phyloP scores from a whole-genome alignment of 1,140 invertebrate species.

The Homalodisca vitripennis region DNA sequence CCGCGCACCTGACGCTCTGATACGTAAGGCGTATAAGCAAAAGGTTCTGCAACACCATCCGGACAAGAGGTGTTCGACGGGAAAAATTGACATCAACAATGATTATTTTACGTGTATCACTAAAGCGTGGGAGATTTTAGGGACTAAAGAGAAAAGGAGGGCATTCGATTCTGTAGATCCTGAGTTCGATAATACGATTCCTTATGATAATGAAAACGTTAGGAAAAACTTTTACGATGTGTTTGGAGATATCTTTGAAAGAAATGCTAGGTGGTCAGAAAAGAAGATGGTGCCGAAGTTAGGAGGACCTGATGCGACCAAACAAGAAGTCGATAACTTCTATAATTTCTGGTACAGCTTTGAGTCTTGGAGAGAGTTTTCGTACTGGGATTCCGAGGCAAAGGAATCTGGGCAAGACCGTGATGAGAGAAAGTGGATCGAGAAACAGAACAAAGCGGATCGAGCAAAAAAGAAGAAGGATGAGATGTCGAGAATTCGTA shows the following conservation, averaged over 20 bases:
- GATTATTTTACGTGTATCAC: conserved; percentile 99
- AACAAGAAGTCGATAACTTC: conserved; percentile 79
- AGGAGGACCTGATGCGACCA: conserved; percentile 68
- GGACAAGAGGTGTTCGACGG: conserved; percentile 88
- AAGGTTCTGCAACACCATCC: conserved; percentile 97
- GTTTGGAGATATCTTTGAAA: conserved; percentile 78
- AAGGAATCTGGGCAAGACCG: conserved; percentile 96
- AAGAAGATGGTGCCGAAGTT: conserved; percentile 83
- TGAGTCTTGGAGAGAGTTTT: conserved; percentile 98
- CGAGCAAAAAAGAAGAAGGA: conserved; percentile 93
- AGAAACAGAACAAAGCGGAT: conserved; percentile 94
- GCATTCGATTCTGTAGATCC: conserved; percentile 97
- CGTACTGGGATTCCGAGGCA: conserved; percentile 98
- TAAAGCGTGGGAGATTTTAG: conserved; percentile 92
- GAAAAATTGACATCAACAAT: conserved; percentile 79
- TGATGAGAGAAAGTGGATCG: conserved; percentile 95
- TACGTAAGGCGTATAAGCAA: conserved; percentile 80
- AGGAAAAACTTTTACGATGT: conserved; percentile 67
- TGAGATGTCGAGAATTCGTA: conserved; percentile 88
- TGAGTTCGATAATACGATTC: conserved; percentile 87
- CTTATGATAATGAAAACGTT: conserved; percentile 64
- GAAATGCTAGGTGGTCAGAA: conserved; percentile 91
- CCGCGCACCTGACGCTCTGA: conserved; percentile 86
- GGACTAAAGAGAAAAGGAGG: conserved; percentile 74
- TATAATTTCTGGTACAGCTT: conserved; percentile 96